phyloP scores from a whole-genome alignment of 1,140 invertebrate species.

The Notospermus geniculatus region DNA sequence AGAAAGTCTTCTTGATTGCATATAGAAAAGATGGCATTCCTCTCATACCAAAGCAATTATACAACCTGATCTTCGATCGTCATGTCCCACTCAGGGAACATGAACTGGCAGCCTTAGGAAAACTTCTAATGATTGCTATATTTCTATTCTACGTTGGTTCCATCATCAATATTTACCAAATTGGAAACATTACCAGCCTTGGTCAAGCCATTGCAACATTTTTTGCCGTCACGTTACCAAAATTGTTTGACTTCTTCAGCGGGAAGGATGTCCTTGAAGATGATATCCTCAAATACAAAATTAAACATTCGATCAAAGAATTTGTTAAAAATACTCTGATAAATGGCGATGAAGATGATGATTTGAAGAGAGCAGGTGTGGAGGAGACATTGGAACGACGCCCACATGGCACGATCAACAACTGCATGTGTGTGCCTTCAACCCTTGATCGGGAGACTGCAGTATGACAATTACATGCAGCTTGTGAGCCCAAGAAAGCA shows the following conservation, averaged over 20 bases:
- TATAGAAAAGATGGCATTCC: slow-evolving; percentile 16
- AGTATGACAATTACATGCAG: not conserved
- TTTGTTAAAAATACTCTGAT: not conserved
- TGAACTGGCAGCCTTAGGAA: slow-evolving; percentile 8
- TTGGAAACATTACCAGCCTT: slow-evolving; percentile 9
- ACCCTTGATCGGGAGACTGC: not conserved
- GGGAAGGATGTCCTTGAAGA: slow-evolving; percentile 6
- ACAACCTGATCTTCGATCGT: slow-evolving; percentile 8
- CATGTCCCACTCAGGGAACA: slow-evolving; percentile 8
- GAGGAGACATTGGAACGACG: not conserved
- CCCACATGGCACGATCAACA: not conserved
- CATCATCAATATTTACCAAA: slow-evolving; percentile 11
- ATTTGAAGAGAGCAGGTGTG: not conserved
- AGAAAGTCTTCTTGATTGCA: slow-evolving; percentile 1
- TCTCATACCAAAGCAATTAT: slow-evolving; percentile 11
- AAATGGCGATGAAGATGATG: slow-evolving; percentile 3
- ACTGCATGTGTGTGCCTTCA: not conserved
- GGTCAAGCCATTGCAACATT: slow-evolving; percentile 15
- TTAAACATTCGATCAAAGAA: slow-evolving; percentile 9
- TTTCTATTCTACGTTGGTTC: slow-evolving; percentile 10
- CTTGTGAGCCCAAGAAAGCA: not conserved
- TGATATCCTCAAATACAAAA: slow-evolving; percentile 6
- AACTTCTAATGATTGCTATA: slow-evolving; percentile 10
- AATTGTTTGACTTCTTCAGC: slow-evolving; percentile 13
- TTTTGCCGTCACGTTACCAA: slow-evolving; percentile 15